A percentile compares a stretch with the other conserved stretches of the same genome.
phyloP scores from a whole-genome alignment of 1,140 invertebrate species.

The Sycobia sp. region DNA sequence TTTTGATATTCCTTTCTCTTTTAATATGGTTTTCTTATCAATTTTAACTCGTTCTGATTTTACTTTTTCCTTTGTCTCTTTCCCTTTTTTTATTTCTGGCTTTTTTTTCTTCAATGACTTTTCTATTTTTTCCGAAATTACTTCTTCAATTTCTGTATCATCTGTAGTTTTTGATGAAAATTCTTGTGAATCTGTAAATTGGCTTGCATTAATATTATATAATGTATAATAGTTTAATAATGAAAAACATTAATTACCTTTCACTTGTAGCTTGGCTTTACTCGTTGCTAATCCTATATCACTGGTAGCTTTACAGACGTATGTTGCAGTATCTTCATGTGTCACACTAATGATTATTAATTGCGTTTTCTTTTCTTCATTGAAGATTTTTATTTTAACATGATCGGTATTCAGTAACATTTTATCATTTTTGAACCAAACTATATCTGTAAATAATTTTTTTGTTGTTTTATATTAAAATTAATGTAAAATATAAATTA shows the following conservation, averaged over 20 bases:
- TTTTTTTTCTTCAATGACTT: conserved; percentile 56
- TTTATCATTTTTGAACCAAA: conserved; percentile 89
- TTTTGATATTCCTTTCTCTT: conserved; percentile 51
- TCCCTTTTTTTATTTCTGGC: conserved; percentile 58
- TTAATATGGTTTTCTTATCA: conserved; percentile 56
- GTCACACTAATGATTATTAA: conserved; percentile 73
- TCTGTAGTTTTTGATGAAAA: conserved; percentile 3
- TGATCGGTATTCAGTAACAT: conserved; percentile 75
- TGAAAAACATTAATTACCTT: conserved; percentile 54
- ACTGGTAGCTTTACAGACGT: conserved; percentile 84
- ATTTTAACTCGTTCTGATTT: conserved; percentile 63
- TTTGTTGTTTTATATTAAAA: background rate
- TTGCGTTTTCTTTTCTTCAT: conserved; percentile 73
- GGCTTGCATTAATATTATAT: background rate
- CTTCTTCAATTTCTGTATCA: conserved; percentile 49
- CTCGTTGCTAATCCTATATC: conserved; percentile 80
- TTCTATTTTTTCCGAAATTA: conserved; percentile 51
- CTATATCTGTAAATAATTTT: conserved; percentile 68
- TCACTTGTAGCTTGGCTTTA: conserved; percentile 77
- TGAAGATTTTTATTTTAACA: conserved; percentile 69
- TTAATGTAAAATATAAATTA: background rate
- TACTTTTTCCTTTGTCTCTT: conserved; percentile 65
- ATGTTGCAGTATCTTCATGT: conserved; percentile 78
- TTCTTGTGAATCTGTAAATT: conserved; percentile 11
- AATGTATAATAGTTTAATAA: background rate